Evolutionary conservation across 2,888 invertebrate genomes (phyloP).

Genomic region (Helobdella robusta): DNA sequence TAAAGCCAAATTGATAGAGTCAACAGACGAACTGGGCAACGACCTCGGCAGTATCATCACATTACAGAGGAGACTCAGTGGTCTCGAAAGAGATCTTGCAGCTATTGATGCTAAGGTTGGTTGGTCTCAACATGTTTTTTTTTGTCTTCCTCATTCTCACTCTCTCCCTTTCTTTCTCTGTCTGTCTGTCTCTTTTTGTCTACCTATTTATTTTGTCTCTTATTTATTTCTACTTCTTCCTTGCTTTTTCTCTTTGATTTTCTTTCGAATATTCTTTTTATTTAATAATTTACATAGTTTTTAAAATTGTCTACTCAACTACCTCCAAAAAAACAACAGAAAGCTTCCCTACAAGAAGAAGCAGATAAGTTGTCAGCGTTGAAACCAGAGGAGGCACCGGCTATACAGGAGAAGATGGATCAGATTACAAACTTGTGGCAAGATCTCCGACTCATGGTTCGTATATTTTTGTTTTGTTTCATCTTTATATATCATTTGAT

Average conservation of each 20-base stretch:
- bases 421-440: slow-evolving; percentile 92
- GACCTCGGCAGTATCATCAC: slow-evolving; percentile 95
- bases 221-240: background rate
- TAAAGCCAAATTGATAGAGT: slow-evolving; percentile 92
- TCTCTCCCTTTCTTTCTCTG: background rate
- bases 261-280: background rate
- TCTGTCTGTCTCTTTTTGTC: background rate
- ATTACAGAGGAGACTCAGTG: slow-evolving; percentile 82
- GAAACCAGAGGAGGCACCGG: slow-evolving; percentile 66
- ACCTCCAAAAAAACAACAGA: slow-evolving; percentile 49
- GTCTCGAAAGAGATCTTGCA: slow-evolving; percentile 96
- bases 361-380: slow-evolving; percentile 81
- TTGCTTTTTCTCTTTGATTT: background rate
- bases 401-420: slow-evolving; percentile 62
- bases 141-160: background rate
- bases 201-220: background rate
- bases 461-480: slow-evolving; percentile 29
- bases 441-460: slow-evolving; percentile 81
- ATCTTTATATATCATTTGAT: background rate
- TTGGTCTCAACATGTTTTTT: background rate
- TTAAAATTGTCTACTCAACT: background rate
- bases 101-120: slow-evolving; percentile 83
- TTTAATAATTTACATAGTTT: background rate
- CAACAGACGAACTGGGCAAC: slow-evolving; percentile 92
- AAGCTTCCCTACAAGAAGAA: slow-evolving; percentile 84